A percentile compares a stretch with the other conserved stretches of the same genome.
phyloP scores from a whole-genome alignment of 2,888 invertebrate genomes.

The Teinopalpus imperialis region DNA sequence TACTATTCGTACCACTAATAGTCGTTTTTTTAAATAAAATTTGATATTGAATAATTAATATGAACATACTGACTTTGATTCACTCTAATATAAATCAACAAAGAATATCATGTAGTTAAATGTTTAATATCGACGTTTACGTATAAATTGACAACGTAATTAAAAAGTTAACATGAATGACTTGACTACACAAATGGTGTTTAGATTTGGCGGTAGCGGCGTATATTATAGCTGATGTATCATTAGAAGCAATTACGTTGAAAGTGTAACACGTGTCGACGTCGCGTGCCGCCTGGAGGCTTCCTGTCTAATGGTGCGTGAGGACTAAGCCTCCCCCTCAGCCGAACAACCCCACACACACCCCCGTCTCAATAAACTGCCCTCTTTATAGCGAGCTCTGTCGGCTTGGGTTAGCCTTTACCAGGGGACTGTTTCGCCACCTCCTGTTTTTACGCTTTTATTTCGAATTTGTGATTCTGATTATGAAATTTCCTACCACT shows the following conservation, averaged over 20 bases:
- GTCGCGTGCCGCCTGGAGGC: constrained; percentile 65
- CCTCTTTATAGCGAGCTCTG: constrained; percentile 48
- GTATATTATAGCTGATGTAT: constrained; percentile 32
- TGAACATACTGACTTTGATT: too few relatives aligned
- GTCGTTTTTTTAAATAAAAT: too few relatives aligned
- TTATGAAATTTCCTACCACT: constrained; percentile 11
- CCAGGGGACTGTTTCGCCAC: constrained; percentile 23
- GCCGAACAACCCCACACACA: constrained; percentile 31
- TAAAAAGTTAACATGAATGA: constrained; percentile 10
- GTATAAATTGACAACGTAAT: too few relatives aligned
- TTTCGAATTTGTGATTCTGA: constrained; percentile 6
- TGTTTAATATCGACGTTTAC: too few relatives aligned
- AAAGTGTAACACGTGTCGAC: constrained; percentile 73
- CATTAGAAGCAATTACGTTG: constrained; percentile 76
- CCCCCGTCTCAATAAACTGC: constrained; percentile 51
- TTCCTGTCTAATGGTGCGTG: constrained; percentile 75
- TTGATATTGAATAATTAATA: too few relatives aligned
- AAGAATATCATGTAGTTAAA: too few relatives aligned
- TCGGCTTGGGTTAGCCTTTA: constrained; percentile 24
- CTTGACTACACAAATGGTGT: constrained; percentile 16
- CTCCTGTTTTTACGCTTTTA: constrained; percentile 17
- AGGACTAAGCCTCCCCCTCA: constrained; percentile 39
- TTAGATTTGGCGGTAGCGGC: constrained; percentile 18
- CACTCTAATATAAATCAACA: too few relatives aligned
- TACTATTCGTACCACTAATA: too few relatives aligned